These are phyloP conservation scores for Hylaea fasciaria DNA, from an alignment of 2,888 invertebrate species.

Conservation along the genomic window DNA sequence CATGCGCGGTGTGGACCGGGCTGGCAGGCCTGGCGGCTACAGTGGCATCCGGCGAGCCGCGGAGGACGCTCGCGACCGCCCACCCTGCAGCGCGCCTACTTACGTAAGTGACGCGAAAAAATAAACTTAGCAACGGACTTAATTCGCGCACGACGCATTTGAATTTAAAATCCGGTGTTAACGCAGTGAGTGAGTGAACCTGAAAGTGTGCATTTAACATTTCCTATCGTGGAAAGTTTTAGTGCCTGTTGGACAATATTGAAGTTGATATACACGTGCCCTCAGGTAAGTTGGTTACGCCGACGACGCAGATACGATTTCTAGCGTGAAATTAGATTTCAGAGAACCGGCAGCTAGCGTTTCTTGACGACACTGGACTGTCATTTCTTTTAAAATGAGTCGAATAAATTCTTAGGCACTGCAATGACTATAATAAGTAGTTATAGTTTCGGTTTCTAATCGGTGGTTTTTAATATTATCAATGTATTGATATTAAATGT, in stretches of 20 bases:
- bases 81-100: conserved; percentile 55
- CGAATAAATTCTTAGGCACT: not conserved
- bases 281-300: conserved; percentile 38
- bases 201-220: conserved; percentile 28
- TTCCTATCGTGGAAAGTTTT: conserved; percentile 13
- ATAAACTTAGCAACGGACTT: conserved; percentile 43
- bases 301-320: conserved; percentile 23
- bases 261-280: conserved; percentile 26
- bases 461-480: too few species aligned
- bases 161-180: conserved; percentile 31
- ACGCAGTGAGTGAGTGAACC: conserved; percentile 34
- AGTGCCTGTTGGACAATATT: conserved; percentile 28
- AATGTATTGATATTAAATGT: too few species aligned
- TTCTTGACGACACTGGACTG: not conserved
- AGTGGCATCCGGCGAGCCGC: conserved; percentile 70
- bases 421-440: too few species aligned
- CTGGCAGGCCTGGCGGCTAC: conserved; percentile 49
- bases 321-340: conserved; percentile 26
- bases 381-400: not conserved
- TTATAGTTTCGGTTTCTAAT: too few species aligned
- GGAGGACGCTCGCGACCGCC: conserved; percentile 57
- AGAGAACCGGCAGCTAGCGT: conserved; percentile 11
- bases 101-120: conserved; percentile 73
- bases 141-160: conserved; percentile 39
- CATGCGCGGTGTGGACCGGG: conserved; percentile 72